Conservation (phyloP, 2,113 vertebrate species). For the Ictalurus punctatus region DNA sequence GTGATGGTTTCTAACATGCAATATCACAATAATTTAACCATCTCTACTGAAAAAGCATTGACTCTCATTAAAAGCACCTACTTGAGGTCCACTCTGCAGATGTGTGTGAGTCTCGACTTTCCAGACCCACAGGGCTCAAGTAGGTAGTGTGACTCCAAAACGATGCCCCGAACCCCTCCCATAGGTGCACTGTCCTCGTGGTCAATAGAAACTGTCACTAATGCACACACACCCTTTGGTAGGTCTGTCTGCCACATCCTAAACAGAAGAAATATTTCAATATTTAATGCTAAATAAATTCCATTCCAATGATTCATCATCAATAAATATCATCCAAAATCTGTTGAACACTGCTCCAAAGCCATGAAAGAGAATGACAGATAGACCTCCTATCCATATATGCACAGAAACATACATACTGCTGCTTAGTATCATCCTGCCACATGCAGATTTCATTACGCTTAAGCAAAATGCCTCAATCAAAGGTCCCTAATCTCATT, state of each 20-base stretch:
- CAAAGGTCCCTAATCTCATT: neutral
- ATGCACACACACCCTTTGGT: constrained; percentile 83
- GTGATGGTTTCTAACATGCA: neutral
- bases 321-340: neutral
- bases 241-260: constrained; percentile 92
- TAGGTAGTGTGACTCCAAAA: constrained; percentile 91
- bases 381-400: neutral
- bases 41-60: neutral
- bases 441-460: constrained; percentile 1
- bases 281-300: neutral
- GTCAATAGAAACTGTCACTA: constrained; percentile 88
- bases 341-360: neutral
- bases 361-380: neutral
- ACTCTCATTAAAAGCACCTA: constrained; percentile 61
- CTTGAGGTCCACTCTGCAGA: constrained; percentile 94
- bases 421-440: neutral
- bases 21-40: neutral
- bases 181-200: constrained; percentile 81
- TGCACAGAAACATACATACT: neutral
- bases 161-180: constrained; percentile 81
- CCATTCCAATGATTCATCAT: neutral
- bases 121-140: constrained; percentile 88
- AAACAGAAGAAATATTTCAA: constrained; percentile 19
- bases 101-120: constrained; percentile 88
- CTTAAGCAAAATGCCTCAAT: neutral